These are phyloP conservation scores for Tinea semifulvella DNA, from an alignment of 2,888 invertebrate species.

Conservation along the genomic window DNA sequence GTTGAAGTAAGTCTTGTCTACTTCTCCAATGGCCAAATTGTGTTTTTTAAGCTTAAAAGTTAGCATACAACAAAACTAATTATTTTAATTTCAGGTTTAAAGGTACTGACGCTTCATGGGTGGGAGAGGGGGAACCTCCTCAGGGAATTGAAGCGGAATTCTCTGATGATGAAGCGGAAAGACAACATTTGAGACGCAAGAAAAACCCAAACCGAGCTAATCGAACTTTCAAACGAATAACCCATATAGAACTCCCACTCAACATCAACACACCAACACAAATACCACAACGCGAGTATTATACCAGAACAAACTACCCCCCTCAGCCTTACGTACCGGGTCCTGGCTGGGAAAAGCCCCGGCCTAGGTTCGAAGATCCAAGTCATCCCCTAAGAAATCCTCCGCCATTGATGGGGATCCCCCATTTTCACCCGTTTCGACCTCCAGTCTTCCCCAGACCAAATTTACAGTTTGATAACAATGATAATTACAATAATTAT, in stretches of 20 bases:
- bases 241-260: conserved; percentile 18
- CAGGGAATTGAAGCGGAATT: conserved; percentile 78
- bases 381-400: neutral
- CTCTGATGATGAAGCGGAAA: conserved; percentile 91
- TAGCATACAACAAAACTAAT: no score
- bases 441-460: no score
- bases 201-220: conserved; percentile 37
- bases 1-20: conserved; percentile 64
- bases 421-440: neutral
- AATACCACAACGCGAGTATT: conserved; percentile 52
- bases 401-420: neutral
- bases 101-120: conserved; percentile 91
- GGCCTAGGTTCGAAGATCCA: neutral
- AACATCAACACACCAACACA: conserved; percentile 27
- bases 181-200: conserved; percentile 23
- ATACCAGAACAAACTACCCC: conserved; percentile 16
- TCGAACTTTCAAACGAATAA: conserved; percentile 36
- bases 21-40: neutral
- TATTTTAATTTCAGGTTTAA: conserved; percentile 65
- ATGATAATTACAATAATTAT: neutral
- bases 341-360: neutral
- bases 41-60: no score
- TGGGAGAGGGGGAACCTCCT: conserved; percentile 83
- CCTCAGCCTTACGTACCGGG: neutral
- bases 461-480: no score